A percentile compares a stretch with the other conserved stretches of the same genome.
Conservation (phyloP, 2,113 vertebrate species). For the Collichthys lucidus region DNA sequence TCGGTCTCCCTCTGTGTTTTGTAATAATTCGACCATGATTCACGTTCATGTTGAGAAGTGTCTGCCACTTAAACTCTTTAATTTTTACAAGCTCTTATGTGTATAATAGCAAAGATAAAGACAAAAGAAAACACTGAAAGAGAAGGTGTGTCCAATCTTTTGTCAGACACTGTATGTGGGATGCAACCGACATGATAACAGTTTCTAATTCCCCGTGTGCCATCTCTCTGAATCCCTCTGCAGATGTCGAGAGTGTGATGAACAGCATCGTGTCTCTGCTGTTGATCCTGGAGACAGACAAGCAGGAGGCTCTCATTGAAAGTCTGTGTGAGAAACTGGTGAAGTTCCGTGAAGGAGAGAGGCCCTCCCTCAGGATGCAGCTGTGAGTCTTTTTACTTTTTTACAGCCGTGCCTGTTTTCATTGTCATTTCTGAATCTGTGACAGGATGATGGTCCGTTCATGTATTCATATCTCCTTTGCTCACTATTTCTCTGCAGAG, state of each 20-base stretch:
- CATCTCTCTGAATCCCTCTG: constrained; percentile 7
- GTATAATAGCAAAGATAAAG: too few species aligned
- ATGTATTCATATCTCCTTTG: too few species aligned
- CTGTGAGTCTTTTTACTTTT: constrained; percentile 86
- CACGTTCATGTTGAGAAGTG: too few species aligned
- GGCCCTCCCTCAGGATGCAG: constrained; percentile 95
- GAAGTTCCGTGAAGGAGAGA: constrained; percentile 96
- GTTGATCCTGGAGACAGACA: constrained; percentile 96
- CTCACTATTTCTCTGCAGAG: too few species aligned
- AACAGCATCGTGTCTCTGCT: constrained; percentile 97
- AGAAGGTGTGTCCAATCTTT: too few species aligned
- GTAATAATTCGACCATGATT: too few species aligned
- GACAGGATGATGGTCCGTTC: neutral
- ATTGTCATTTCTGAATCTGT: neutral
- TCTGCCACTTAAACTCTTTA: too few species aligned
- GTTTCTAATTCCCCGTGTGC: neutral
- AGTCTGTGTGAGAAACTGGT: constrained; percentile 97
- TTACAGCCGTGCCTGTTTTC: neutral
- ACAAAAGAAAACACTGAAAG: too few species aligned
- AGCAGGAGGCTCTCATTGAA: constrained; percentile 95
- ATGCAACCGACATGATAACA: neutral
- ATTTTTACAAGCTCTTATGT: too few species aligned
- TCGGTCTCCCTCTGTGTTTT: too few species aligned
- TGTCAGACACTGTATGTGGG: too few species aligned
- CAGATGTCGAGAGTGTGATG: constrained; percentile 98